Base-by-base conservation (phyloP, 2,888 invertebrate species). In the Pandemis cinnamomeana region DNA sequence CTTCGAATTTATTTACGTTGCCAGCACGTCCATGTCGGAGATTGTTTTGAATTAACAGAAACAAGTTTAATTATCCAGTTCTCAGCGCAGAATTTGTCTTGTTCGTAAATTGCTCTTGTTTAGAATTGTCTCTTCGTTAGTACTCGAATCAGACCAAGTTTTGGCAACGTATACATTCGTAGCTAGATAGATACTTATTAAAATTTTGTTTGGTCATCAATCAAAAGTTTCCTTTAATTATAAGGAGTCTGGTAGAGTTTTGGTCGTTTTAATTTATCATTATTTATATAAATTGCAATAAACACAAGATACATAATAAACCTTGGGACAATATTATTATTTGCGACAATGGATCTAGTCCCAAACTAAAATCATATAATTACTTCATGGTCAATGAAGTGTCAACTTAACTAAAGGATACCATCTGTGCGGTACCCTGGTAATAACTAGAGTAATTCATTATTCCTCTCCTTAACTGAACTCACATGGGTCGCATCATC, bases 31-130 rank as follows among this genome's bases (percentile, higher is more conserved):
- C 44, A 41, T 41, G 36, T 66, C 27, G 64, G 60, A 61, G n/a
- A 58, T 55, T 63, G 55, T 71, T 71, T 48, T 20, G 36, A 15
- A 46, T 44, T 64, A 55, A 27, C 44, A 6, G 11, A 10, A 67
- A 53, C 44, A 42, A 67, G 67, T 67, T 72, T 67, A 72, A 72
- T 72, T 67, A 72, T 7, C 41, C 62, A 67, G 53, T 67, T 67
- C 44, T 61, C 55, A 15, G 46, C 0, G 20, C 53, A 72, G 51
- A 51, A 62, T 67, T 66, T 67, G 60, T 60, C 60, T 61, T 55
- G 13, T 13, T 36, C 53, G 15, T 48, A 64, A 73, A 73, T 64
- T 55, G 13, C 58, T 73, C 51, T 72, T 68, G 55, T 73, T 64
- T 64, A 13, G 55, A 63, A 62, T 67, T 67, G 64, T 60, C 62